Evolutionary conservation across 2,888 invertebrate genomes (phyloP), one percentile per base, ranked within the genome.

Genomic region (Hirudinaria manillensis): DNA sequence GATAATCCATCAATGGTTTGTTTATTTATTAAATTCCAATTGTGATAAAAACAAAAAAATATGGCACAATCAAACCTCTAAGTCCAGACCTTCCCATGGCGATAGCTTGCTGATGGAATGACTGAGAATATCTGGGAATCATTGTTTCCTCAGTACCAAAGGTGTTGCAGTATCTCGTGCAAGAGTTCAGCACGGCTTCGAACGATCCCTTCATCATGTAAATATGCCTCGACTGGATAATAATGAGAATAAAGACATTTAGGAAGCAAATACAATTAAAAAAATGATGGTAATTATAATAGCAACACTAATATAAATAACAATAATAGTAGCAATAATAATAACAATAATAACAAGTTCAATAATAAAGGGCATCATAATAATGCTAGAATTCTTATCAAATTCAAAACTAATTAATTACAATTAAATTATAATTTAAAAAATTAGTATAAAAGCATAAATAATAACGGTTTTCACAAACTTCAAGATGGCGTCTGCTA

Each of bases 121-220:
- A 79, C 67, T 82, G 77, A 61, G 80, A 78, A 51, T 81, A 81
- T 82, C 92, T 91, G 77, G 90, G 90, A 75, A 90, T 91, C 81
- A 95, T 87, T 0, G 91, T 88, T 80, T 91, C 89, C 55, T 65
- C 65, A 24, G 36, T 0, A 34, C 61, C 36, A n/a, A 24, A 6
- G 19, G 72, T 16, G 32, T 16, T 32, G 80, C 90, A 90, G 84
- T 90, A 95, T 80, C 90, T 90, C 0, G 91, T 91, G 79, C 85
- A 86, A 76, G 81, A 81, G 1, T 92, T 91, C 77, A 99, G 84
- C 3, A 99, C 88, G 81, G 91, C 91, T 86, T 99, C 98, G 1
- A 95, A 87, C 0, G 98, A 96, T 13, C 99, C 98, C 86, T 99
- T 99, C 53, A 95, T 93, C 85, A 95, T 96, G 83, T 90, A 91